Evolutionary conservation across 2,797 vertebrate genomes (phyloP), one percentile per base, ranked within the genome.

Genomic region (Gastrophryne carolinensis): DNA sequence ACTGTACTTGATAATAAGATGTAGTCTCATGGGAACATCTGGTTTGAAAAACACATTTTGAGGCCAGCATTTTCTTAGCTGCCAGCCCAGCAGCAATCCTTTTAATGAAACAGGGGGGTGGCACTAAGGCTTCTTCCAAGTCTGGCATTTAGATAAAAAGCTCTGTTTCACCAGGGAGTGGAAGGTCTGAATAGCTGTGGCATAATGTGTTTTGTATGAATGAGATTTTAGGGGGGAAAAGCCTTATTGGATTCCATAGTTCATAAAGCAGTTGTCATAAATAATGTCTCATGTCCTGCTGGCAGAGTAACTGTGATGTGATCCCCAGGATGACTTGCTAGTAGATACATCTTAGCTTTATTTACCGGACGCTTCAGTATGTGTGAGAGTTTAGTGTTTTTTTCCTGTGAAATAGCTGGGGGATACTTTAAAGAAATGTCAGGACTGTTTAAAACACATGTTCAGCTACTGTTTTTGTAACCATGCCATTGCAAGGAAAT

Each of bases 81-180:
- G 64, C 37, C 34, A 53, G 21, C 53, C 21, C 66, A 57, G 35
- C 52, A 69, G 66, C 39, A 41, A 30, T 15, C 34, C 32, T 56
- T 56, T 56, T 39, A 56, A 50, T 21, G 34, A 17, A 35, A 66
- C 64, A 54, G 64, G 64, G 54, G 64, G 64, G 64, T 67, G 64
- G 49, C 30, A 67, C 64, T 67, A 67, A 67, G 53, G 64, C 49
- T 32, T 24, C 29, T 52, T 56, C 34, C 34, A 56, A 39, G 50
- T 32, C 35, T 69, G 53, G 66, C 66, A 57, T 56, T 57, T 21
- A 44, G 35, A 56, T 69, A 69, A 69, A 67, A 57, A 57, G 66
- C 41, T 57, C 53, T 21, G 52, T 57, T 53, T 57, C 66, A 21
- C 52, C 32, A n/a, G 64, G 64, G 64, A 50, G 47, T 27, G 32